phyloP scores from a whole-genome alignment of 2,113 vertebrate species.

The Microtus richardsoni region DNA sequence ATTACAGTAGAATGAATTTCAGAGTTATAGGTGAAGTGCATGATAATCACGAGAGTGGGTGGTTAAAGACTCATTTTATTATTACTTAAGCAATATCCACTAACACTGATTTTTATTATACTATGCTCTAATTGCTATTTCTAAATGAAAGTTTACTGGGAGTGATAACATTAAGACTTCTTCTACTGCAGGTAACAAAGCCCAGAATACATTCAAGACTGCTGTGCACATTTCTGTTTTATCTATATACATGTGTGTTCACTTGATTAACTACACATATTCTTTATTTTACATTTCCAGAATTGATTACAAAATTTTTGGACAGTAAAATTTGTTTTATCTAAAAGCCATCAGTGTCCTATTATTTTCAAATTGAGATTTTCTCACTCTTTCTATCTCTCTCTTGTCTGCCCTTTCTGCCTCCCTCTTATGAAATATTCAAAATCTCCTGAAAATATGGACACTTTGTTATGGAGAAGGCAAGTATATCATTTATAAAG shows the following conservation, averaged over 20 bases:
- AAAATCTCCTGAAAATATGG: background rate
- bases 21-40: background rate
- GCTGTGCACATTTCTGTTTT: background rate
- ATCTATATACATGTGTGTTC: background rate
- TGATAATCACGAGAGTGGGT: background rate
- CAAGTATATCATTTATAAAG: background rate
- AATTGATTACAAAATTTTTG: background rate
- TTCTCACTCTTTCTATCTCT: background rate
- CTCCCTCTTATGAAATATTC: background rate
- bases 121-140: background rate
- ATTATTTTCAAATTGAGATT: background rate
- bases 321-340: background rate
- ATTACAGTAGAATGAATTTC: constrained; percentile 18
- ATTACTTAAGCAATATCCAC: background rate
- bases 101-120: background rate
- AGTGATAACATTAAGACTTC: background rate
- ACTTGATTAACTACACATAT: background rate
- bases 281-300: constrained; percentile 29
- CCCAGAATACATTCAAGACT: background rate
- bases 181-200: background rate
- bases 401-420: too few species aligned
- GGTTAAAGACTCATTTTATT: background rate
- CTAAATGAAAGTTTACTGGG: constrained; percentile 16
- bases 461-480: background rate
- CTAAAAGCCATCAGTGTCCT: background rate